phyloP scores from a whole-genome alignment of 2,888 invertebrate species.

The Nezara viridula region DNA sequence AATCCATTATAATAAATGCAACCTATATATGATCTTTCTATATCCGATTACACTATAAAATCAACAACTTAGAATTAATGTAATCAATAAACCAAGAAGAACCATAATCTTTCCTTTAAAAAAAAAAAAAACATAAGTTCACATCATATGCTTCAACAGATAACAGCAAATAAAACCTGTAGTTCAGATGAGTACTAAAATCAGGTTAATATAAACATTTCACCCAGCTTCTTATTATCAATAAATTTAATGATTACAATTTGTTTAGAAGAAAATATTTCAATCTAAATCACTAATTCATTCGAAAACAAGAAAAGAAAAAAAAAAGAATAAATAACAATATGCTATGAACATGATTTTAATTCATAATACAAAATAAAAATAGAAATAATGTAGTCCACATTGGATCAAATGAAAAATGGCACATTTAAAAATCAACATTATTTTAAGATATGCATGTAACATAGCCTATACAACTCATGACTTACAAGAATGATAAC shows the following conservation, averaged over 20 bases:
- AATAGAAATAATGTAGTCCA: neutral
- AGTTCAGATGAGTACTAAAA: neutral
- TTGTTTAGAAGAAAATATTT: neutral
- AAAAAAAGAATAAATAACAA: neutral
- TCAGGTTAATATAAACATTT: neutral
- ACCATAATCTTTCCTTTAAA: neutral
- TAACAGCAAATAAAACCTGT: slow-evolving; percentile 8
- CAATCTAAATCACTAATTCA: neutral
- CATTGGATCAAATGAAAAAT: neutral
- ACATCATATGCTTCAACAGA: slow-evolving; percentile 41
- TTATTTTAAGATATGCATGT: neutral
- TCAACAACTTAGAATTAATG: slow-evolving; percentile 7
- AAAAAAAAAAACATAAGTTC: neutral
- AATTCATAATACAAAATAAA: neutral
- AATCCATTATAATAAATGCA: neutral
- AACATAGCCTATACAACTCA: slow-evolving; percentile 34
- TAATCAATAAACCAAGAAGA: slow-evolving; percentile 1
- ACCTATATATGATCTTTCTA: neutral
- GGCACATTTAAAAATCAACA: neutral
- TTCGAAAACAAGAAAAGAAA: neutral
- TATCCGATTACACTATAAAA: neutral
- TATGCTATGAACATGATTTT: neutral
- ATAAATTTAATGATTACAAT: neutral
- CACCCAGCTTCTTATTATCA: neutral
- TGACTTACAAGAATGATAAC: slow-evolving; percentile 22